Evolutionary conservation across 2,888 invertebrate genomes (phyloP).

Genomic region (Troides helena): DNA sequence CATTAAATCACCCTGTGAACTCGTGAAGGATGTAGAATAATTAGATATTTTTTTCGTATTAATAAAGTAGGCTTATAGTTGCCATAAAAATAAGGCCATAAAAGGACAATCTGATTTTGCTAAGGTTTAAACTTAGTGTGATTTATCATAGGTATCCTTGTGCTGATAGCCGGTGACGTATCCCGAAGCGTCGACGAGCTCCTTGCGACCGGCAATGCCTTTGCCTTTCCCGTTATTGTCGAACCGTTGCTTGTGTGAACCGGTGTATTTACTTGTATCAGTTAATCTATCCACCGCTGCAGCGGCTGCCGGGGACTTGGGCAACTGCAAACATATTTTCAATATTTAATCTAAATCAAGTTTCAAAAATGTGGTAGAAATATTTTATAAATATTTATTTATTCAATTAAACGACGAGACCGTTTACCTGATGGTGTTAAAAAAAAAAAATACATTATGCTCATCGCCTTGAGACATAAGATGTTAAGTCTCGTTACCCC

Average conservation of each 20-base stretch:
- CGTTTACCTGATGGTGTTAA: too few relatives aligned
- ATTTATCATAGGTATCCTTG: constrained; percentile 86
- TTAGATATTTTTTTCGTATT: neutral
- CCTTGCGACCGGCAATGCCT: constrained; percentile 91
- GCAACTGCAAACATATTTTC: constrained; percentile 48
- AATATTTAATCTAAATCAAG: too few relatives aligned
- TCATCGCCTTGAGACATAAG: too few relatives aligned
- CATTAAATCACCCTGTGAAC: neutral
- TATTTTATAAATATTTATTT: too few relatives aligned
- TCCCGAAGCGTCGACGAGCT: constrained; percentile 85
- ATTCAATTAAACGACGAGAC: too few relatives aligned
- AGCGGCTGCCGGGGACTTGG: constrained; percentile 71
- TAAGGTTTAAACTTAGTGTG: constrained; percentile 34
- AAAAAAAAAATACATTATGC: too few relatives aligned
- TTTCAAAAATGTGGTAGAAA: too few relatives aligned
- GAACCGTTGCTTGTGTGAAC: constrained; percentile 92
- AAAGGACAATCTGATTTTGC: neutral
- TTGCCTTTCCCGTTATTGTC: constrained; percentile 92
- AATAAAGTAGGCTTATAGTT: neutral
- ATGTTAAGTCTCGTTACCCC: too few relatives aligned
- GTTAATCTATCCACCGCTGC: constrained; percentile 88
- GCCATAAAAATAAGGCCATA: neutral
- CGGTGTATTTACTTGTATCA: constrained; percentile 93
- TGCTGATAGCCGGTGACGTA: constrained; percentile 93
- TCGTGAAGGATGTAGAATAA: neutral